Evolutionary conservation across 2,888 invertebrate species (phyloP).

Genomic region (Brachyptera risi): DNA sequence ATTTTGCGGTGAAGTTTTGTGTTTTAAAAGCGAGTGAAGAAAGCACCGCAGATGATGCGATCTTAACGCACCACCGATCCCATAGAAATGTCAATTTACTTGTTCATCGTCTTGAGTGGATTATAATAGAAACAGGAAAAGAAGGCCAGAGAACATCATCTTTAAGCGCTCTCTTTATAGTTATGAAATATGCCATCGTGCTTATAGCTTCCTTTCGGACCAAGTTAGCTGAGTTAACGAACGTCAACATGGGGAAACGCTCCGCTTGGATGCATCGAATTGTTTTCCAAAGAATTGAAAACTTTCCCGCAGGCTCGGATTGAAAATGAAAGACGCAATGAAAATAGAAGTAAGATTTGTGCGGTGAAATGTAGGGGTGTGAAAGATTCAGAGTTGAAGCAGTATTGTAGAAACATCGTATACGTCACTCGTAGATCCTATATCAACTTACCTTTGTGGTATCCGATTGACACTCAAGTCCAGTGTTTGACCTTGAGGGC

Average conservation of each 20-base stretch:
- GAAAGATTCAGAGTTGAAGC: background rate
- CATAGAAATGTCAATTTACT: slow-evolving; percentile 33
- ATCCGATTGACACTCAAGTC: slow-evolving; percentile 85
- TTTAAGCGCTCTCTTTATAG: slow-evolving; percentile 11
- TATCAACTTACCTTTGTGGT: slow-evolving; percentile 66
- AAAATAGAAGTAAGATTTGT: background rate
- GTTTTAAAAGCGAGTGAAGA: slow-evolving; percentile 20
- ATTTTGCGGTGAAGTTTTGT: slow-evolving; percentile 21
- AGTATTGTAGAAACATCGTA: background rate
- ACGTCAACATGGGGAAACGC: background rate
- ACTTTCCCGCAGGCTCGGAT: slow-evolving; percentile 26
- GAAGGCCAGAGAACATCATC: slow-evolving; percentile 15
- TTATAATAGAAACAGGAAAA: slow-evolving; percentile 22
- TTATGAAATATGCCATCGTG: slow-evolving; percentile 19
- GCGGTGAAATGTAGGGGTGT: background rate
- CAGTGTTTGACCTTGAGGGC: slow-evolving; percentile 86
- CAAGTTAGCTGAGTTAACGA: slow-evolving; percentile 13
- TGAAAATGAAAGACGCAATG: slow-evolving; percentile 26
- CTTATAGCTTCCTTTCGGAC: slow-evolving; percentile 1
- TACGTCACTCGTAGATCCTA: background rate
- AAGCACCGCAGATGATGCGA: slow-evolving; percentile 21
- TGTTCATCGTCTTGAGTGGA: slow-evolving; percentile 25
- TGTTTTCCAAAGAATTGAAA: slow-evolving; percentile 27
- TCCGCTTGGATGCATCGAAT: slow-evolving; percentile 1
- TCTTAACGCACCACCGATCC: slow-evolving; percentile 27